phyloP scores from a whole-genome alignment of 2,888 invertebrate species.

The Dione juno region DNA sequence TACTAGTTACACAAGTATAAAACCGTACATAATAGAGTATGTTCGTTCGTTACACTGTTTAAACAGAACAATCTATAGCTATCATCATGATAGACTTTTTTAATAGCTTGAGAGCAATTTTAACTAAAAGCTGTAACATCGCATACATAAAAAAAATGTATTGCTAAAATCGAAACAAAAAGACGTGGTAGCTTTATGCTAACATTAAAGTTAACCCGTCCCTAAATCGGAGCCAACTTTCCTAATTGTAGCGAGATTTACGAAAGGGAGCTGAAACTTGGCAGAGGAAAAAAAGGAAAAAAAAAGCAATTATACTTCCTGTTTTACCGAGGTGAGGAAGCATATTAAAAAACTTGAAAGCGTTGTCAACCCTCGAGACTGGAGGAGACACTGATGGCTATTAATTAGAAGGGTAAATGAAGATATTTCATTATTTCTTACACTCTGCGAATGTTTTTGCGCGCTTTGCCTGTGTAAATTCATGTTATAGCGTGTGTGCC shows the following conservation, averaged over 20 bases:
- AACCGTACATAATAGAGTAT: no score
- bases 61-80: background rate
- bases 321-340: slow-evolving; percentile 80
- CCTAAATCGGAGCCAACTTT: slow-evolving; percentile 50
- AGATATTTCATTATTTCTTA: slow-evolving; percentile 81
- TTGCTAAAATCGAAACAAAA: slow-evolving; percentile 19
- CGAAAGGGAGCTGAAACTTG: slow-evolving; percentile 64
- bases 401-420: slow-evolving; percentile 81
- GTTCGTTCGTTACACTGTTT: background rate
- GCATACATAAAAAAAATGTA: background rate
- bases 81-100: background rate
- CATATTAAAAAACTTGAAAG: slow-evolving; percentile 83
- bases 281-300: slow-evolving; percentile 57
- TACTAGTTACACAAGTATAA: no score
- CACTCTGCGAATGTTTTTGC: slow-evolving; percentile 54
- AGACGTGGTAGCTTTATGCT: slow-evolving; percentile 12
- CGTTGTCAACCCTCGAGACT: slow-evolving; percentile 76
- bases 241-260: slow-evolving; percentile 72
- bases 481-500: slow-evolving; percentile 24
- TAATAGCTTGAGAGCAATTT: background rate
- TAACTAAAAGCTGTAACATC: background rate
- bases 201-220: slow-evolving; percentile 44
- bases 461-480: slow-evolving; percentile 40
- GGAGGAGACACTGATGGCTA: slow-evolving; percentile 82
- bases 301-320: slow-evolving; percentile 80